Base-by-base conservation (phyloP, 2,113 vertebrate genomes). In the Pipra filicauda region DNA sequence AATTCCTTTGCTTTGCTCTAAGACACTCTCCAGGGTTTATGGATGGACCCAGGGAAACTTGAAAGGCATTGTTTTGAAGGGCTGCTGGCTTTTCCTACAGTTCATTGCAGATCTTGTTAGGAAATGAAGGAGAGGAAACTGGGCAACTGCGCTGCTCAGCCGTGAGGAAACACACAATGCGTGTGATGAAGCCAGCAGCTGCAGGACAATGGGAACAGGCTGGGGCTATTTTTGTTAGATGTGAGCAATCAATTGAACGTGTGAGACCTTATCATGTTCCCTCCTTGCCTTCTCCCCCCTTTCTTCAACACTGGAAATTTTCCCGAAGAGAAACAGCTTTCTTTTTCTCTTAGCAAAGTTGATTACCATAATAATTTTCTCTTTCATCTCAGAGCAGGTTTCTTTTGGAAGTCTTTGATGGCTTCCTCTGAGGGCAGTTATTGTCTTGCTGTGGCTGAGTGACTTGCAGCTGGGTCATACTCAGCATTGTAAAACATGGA, bases 101-200 rank as follows among this genome's bases (percentile, higher is more conserved):
- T 95, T 97, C 89, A 72, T 86, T 11, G 0, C 85, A 84, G 83
- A 81, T 85, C 91, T 92, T 64, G 80, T 85, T 91, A 95, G 97
- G 96, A 98, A 98, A 96, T 91, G 95, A 97, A 95, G 94, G 94
- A 92, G 83, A 95, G 98, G 98, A 98, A 98, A 94, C 97, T 33
- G 91, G 95, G 96, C 95, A 88, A 87, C 72, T 1, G 4, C 4
- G 3, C 77, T 66, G 94, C 94, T 97, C 79, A 92, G 94, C 95
- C 95, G 55, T 7, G 19, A 97, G 97, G 97, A 97, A 97, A 95
- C 15, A 15, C 95, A 96, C 97, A 95, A 75, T 84, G 43, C 93
- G 67, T 21, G 18, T 73, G 85, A 69, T 84, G 93, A 92, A 96
- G 95, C 94, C 97, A 96, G 54, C 95, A 95, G 97, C 97, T 96